Evolutionary conservation across 2,888 invertebrate genomes (phyloP), one percentile per base, ranked within the genome.

Genomic region (Tortrix viridana): DNA sequence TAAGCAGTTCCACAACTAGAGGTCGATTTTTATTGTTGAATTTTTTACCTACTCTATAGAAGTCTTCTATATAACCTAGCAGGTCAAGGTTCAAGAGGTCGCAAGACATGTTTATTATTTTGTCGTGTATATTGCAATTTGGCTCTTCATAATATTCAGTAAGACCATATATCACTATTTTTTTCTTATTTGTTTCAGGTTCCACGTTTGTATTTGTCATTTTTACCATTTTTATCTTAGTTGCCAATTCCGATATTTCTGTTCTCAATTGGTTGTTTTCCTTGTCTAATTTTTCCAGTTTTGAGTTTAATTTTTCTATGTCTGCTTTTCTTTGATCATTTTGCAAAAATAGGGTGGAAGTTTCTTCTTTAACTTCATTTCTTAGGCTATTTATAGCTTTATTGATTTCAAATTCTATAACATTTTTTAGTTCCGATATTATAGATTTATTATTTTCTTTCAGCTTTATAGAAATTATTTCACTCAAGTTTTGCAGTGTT

Each of bases 391-490:
- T 44, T 23, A 54, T 32, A 18, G 54, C 54, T 44, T 44, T 44
- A 18, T 54, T 54, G 1, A 54, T 54, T 23, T 54, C 44, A 9
- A 12, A 18, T 44, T 26, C 3, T n/a, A 54, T 7, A 0, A 32
- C 14, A 54, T 44, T 23, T 44, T 54, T 23, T 14, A 54, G 14
- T 3, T 54, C 44, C 2, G 44, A 26, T 18, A 54, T 18, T 18
- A 54, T 44, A 6, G 44, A 44, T 12, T 44, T 54, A 14, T 54
- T 54, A 6, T 54, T 54, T 54, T 54, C 54, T 19, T 54, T 54
- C 12, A 54, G 19, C n/a, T 44, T 23, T 1, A 1, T 7, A 1
- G 26, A 14, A 2, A 54, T 54, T 23, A 54, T n/a, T 16, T 54
- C 23, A 12, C 16, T 41, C 18, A 54, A n/a, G 5, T 32, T 44